phyloP scores from a whole-genome alignment of 2,113 vertebrate genomes.

The Cryptotis parvus region DNA sequence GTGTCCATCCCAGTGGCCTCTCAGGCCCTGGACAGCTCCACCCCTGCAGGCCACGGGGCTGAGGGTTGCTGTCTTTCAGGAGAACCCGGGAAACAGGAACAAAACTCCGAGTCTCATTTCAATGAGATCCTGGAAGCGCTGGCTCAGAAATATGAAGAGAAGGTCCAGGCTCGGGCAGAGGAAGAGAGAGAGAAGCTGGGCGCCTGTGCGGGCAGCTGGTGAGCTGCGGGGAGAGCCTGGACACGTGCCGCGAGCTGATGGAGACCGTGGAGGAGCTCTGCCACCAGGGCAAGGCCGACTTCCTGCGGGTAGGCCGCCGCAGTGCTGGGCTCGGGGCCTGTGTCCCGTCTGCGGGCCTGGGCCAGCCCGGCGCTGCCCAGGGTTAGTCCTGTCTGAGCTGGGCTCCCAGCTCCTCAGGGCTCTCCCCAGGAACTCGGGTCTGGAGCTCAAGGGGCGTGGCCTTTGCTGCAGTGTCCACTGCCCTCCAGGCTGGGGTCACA shows the following conservation, averaged over 20 bases:
- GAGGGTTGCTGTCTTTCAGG: conserved; percentile 86
- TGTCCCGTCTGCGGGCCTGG: too few species aligned
- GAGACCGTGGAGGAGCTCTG: conserved; percentile 91
- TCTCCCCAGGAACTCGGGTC: too few species aligned
- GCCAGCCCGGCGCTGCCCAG: background rate
- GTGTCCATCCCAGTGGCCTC: too few species aligned
- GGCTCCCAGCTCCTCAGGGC: too few species aligned
- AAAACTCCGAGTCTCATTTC: conserved; percentile 95
- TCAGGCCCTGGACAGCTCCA: too few species aligned
- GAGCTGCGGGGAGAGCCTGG: conserved; percentile 91
- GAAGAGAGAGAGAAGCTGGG: conserved; percentile 95
- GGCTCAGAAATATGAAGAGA: conserved; percentile 92
- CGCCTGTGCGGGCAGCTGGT: conserved; percentile 93
- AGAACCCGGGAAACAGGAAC: conserved; percentile 96
- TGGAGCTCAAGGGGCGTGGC: too few species aligned
- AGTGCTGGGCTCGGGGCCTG: too few species aligned
- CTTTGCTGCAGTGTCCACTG: too few species aligned
- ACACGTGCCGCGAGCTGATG: conserved; percentile 93
- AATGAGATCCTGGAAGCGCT: conserved; percentile 93
- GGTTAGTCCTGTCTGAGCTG: too few species aligned
- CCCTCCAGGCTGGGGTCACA: too few species aligned
- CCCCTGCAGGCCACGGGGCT: too few species aligned
- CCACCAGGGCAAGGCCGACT: conserved; percentile 90
- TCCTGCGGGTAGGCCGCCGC: conserved; percentile 91
- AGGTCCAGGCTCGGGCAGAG: conserved; percentile 89